Evolutionary conservation across 2,888 invertebrate genomes (phyloP), one percentile per base, ranked within the genome.

Genomic region (Gortyna flavago): DNA sequence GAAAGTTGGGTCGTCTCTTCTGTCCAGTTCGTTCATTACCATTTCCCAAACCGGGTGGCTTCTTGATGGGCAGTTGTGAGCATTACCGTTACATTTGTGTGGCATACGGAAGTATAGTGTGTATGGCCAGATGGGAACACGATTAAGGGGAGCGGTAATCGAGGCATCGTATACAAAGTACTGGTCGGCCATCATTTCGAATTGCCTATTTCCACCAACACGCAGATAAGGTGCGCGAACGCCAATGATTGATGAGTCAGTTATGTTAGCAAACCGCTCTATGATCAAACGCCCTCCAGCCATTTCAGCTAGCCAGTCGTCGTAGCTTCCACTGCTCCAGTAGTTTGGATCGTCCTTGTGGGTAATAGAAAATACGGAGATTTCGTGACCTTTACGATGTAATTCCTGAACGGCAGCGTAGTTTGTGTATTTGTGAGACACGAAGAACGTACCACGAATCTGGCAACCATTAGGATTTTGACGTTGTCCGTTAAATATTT

Each of bases 91-190:
- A 94, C 99, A 99, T 94, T 98, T 99, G 97, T 99, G 99, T 0
- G 99, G 99, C 98, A 99, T 99, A 84, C 99, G 97, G 98, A 99
- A 99, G 97, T 99, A 99, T 41, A 99, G 97, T 5, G 99, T 99
- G 97, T 99, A 99, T 0, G 99, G 99, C 99, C 99, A 99, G 93
- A 99, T 98, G 72, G 99, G 99, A 44, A 99, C 99, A 70, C 99
- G 98, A 57, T 98, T 97, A 75, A 99, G 97, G 0, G 99, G 98
- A 44, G 99, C 99, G 1, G 99, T 99, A 92, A 99, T 99, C 21
- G 99, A 99, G 41, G 99, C 99, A 93, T 99, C 99, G 93, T 99
- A 99, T 13, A 98, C 98, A 94, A 99, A 99, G 96, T 98, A 99
- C 93, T 99, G 98, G 94, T 99, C 99, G 75, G 98, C 98, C 99